Conservation (phyloP, 2,113 vertebrate species). For the Ctenomys sociabilis region DNA sequence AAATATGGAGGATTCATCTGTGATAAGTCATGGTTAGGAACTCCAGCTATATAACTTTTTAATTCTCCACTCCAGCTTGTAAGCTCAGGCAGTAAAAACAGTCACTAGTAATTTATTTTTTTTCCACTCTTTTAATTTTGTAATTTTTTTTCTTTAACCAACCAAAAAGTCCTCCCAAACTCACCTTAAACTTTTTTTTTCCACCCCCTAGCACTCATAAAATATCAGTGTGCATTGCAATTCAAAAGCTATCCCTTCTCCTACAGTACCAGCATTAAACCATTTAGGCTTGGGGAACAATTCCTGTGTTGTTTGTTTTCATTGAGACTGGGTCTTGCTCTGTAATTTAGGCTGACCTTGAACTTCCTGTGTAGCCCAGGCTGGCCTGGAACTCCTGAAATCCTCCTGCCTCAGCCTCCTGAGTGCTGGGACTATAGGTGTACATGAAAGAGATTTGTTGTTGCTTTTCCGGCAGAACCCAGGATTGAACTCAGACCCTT, state of each 20-base stretch:
- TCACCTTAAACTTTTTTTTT: slow-evolving; percentile 75
- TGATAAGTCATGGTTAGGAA: slow-evolving; percentile 68
- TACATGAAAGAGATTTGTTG: slow-evolving; percentile 8
- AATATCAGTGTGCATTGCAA: slow-evolving; percentile 73
- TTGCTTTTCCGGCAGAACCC: no score
- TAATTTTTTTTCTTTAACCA: slow-evolving; percentile 77
- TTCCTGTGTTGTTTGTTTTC: background rate
- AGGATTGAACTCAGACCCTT: no score
- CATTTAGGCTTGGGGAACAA: background rate
- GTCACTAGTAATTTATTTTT: slow-evolving; percentile 73
- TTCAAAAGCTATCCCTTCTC: slow-evolving; percentile 9
- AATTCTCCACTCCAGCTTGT: slow-evolving; percentile 70
- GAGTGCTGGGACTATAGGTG: background rate
- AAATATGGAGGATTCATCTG: slow-evolving; percentile 72
- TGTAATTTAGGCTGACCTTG: background rate
- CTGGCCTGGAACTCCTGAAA: background rate
- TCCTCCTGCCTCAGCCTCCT: background rate
- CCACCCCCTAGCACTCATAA: slow-evolving; percentile 54
- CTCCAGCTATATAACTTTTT: slow-evolving; percentile 74
- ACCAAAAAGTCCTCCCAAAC: slow-evolving; percentile 69
- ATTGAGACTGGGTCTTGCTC: background rate
- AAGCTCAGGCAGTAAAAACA: slow-evolving; percentile 76
- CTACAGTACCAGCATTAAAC: slow-evolving; percentile 3
- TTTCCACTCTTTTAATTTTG: slow-evolving; percentile 67
- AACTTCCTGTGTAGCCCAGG: background rate